Percentiles rank a stretch among this genome's conserved stretches.
These are phyloP conservation scores for Dione juno DNA, from an alignment of 2,888 invertebrate species.

Conservation along the genomic window DNA sequence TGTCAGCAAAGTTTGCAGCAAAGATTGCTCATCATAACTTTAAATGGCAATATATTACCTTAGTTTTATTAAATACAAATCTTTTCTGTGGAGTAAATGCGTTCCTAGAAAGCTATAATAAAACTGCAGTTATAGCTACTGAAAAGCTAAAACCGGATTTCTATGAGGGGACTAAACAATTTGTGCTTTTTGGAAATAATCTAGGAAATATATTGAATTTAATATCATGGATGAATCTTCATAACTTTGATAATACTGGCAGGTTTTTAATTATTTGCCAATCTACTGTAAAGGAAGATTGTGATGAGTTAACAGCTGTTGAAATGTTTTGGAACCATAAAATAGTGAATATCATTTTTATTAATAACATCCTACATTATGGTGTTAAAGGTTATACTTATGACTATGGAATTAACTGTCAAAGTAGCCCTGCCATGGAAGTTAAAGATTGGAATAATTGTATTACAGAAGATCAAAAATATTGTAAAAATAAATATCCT, in stretches of 20 bases:
- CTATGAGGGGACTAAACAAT: constrained; percentile 54
- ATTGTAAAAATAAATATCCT: constrained; percentile 54
- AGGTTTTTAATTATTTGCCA: constrained; percentile 66
- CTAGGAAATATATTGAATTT: constrained; percentile 53
- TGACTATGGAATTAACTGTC: constrained; percentile 58
- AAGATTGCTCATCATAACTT: constrained; percentile 65
- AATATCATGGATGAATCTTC: constrained; percentile 55
- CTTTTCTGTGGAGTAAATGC: constrained; percentile 55
- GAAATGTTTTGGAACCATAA: constrained; percentile 61
- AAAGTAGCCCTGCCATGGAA: constrained; percentile 54
- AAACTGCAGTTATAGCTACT: constrained; percentile 57
- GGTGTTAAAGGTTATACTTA: constrained; percentile 59
- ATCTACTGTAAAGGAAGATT: constrained; percentile 53
- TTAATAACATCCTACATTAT: constrained; percentile 51
- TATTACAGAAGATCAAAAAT: constrained; percentile 33
- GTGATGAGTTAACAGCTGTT: constrained; percentile 60
- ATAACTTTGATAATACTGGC: constrained; percentile 64
- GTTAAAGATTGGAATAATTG: constrained; percentile 50
- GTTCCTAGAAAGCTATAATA: constrained; percentile 59
- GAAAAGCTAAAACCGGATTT: constrained; percentile 52
- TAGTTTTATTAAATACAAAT: constrained; percentile 64
- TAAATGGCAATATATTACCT: constrained; percentile 61
- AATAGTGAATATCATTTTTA: constrained; percentile 64
- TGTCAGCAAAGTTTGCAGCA: constrained; percentile 60
- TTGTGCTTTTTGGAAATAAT: constrained; percentile 60